Percentiles rank a stretch among this genome's conserved stretches.
Evolutionary conservation across 2,888 invertebrate species (phyloP).

Genomic region (Neoitamus cyanurus): DNA sequence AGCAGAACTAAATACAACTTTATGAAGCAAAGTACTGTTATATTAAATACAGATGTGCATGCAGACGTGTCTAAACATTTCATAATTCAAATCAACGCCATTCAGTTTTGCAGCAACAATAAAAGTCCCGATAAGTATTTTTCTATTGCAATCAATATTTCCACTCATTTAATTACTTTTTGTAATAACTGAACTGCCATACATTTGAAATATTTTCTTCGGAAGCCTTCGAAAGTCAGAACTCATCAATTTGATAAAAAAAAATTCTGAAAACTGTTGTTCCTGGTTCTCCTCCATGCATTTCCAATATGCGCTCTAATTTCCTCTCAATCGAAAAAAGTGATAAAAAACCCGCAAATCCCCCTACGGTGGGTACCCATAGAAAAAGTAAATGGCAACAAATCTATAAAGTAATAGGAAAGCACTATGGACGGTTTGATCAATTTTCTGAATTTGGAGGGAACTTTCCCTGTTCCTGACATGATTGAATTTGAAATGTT

Average conservation of each 20-base stretch:
- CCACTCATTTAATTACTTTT: not conserved
- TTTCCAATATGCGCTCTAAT: not conserved
- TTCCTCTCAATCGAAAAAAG: not conserved
- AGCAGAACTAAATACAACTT: too few species aligned
- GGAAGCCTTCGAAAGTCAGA: not conserved
- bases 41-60: too few species aligned
- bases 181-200: not conserved
- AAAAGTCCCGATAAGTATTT: not conserved
- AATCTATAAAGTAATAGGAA: not conserved
- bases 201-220: not conserved
- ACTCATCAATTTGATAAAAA: not conserved
- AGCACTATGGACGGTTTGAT: not conserved
- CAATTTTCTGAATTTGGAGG: not conserved
- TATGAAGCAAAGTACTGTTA: too few species aligned
- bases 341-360: not conserved
- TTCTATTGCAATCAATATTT: not conserved
- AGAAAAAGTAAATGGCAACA: not conserved
- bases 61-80: not conserved
- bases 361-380: not conserved
- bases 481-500: constrained; percentile 1
- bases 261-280: not conserved
- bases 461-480: not conserved
- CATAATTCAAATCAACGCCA: not conserved
- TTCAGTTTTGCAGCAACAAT: not conserved
- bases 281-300: not conserved